Evolutionary conservation across 2,113 vertebrate genomes (phyloP), one percentile per base, ranked within the genome.

Genomic region (Rhynchomys soricoides): DNA sequence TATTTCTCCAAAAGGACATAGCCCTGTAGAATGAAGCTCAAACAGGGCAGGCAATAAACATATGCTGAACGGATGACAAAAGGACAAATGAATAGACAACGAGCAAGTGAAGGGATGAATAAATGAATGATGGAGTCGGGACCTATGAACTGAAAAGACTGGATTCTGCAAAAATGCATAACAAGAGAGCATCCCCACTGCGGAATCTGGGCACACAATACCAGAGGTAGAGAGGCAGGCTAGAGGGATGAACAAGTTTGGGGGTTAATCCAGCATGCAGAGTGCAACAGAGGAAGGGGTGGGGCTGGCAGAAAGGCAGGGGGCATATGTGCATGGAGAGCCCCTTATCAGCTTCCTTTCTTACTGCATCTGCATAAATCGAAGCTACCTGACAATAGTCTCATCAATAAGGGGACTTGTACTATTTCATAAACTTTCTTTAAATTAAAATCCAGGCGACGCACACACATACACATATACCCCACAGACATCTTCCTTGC

Each of bases 371-470:
- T 57, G 77, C 34, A 0, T 70, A 68, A 78, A 82, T 70, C 91
- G 75, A 40, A 48, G 90, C 95, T 91, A 78, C 90, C 94, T 70
- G 34, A 87, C 79, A 90, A 91, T n/a, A 77, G 57, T 91, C 71
- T 89, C 77, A 62, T 93, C 95, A 59, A 40, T 37, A 70, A 89
- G 50, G 90, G 97, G 93, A 91, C 95, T 92, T 90, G 73, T 10
- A 34, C 89, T 87, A 90, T 96, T 96, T 95, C 94, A 96, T 96
- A 97, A 97, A 97, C 94, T 97, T 98, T 95, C 92, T 93, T 97
- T 97, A 97, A 97, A 97, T 98, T 96, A 95, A 93, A 97, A 94
- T 96, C 94, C 85, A 97, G 93, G 97, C 96, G 82, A 93, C 40
- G 17, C 95, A 71, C 97, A 86, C 70, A 96, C 83, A 95, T 85